Base-by-base conservation (phyloP, 1,140 invertebrate species). In the Caenorhabditis inopinata region DNA sequence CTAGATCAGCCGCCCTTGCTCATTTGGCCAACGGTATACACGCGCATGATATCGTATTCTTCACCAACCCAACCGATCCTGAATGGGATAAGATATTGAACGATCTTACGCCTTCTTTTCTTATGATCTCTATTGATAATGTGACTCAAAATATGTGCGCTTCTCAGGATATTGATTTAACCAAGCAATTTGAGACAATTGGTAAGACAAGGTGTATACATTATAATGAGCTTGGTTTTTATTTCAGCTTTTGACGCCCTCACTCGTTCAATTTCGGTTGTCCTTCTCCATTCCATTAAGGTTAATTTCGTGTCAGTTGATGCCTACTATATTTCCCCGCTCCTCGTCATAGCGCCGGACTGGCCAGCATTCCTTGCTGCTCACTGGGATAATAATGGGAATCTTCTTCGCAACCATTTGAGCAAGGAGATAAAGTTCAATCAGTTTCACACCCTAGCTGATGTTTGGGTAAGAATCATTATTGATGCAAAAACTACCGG, bases 101-200 rank as follows among this genome's bases (percentile, higher is more conserved):
- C 42, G 83, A 84, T 48, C 45, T 88, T 16, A 88, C 87, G 16
- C 87, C 87, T 14, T 88, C 87, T 1, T 88, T 88, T 78, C 53
- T 88, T 77, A 78, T 83, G 82, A 82, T 81, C 27, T 83, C 82
- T 3, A 82, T 58, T 5, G 82, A 83, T 45, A 83, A 82, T 23
- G 74, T 83, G n/a, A 78, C 75, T 2, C 42, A 35, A 21, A 81
- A 83, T 9, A 80, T 83, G 18, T 76, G 74, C 21, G 76, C 74
- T 18, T 32, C 62, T n/a, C 47, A 68, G 35, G 82, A 83, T 6
- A 74, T 83, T 32, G 48, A 83, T 35, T 18, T 83, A 14, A 74
- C 78, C 2, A 83, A 51, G 0, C 79, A 81, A 25, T 62, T 83
- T 14, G 45, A 78, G 21, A 73, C 76, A n/a, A 76, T 82, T 21